phyloP scores from a whole-genome alignment of 1,140 invertebrate genomes.

The Oscheius sp. region DNA sequence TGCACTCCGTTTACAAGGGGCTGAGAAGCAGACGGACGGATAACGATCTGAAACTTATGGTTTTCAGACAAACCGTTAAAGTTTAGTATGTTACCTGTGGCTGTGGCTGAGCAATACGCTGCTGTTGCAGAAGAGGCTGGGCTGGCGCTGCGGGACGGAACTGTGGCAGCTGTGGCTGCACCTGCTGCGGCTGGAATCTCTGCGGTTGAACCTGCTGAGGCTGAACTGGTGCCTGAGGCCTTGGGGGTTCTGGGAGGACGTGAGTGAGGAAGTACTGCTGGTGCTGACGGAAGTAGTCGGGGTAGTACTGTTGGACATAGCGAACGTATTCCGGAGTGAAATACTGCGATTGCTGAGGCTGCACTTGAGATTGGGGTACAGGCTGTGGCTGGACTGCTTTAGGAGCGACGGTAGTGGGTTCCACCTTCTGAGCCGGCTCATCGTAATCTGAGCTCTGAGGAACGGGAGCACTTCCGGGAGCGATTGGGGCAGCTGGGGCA shows the following conservation, averaged over 20 bases:
- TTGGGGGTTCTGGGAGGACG: too few species aligned
- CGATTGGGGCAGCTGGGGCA: not conserved
- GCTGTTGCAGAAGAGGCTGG: not conserved
- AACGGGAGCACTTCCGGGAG: not conserved
- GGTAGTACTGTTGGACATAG: not conserved
- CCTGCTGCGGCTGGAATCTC: not conserved
- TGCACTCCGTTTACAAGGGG: constrained; percentile 13
- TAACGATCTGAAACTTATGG: constrained; percentile 4
- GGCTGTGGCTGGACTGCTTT: not conserved
- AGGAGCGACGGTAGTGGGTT: not conserved
- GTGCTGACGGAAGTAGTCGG: not conserved
- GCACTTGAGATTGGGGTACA: not conserved
- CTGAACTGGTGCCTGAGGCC: not conserved
- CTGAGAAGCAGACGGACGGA: not conserved
- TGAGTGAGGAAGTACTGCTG: not conserved
- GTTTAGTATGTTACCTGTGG: too few species aligned
- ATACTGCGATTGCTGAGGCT: not conserved
- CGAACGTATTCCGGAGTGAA: not conserved
- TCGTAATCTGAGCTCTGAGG: not conserved
- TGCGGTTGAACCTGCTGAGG: not conserved
- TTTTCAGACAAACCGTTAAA: not conserved
- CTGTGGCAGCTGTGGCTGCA: not conserved
- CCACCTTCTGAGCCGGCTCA: not conserved
- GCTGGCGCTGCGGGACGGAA: not conserved
- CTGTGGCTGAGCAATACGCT: not conserved